Evolutionary conservation across 2,888 invertebrate genomes (phyloP).

Genomic region (Norana najaformis): DNA sequence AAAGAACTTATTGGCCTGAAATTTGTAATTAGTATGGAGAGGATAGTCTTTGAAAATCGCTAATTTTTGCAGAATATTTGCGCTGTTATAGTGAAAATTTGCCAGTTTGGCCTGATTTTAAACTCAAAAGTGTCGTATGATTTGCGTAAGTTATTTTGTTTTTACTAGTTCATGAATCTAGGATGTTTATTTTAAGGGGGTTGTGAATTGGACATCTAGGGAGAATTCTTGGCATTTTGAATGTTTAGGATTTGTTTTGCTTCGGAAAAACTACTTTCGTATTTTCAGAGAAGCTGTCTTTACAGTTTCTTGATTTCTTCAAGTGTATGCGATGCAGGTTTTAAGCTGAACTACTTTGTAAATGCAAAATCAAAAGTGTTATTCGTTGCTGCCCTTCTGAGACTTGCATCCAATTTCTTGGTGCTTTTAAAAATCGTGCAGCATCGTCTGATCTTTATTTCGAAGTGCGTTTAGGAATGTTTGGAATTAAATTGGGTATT

Average conservation of each 20-base stretch:
- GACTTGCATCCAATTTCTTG: neutral
- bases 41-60: neutral
- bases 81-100: too few relatives aligned
- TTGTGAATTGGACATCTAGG: neutral
- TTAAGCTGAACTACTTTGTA: neutral
- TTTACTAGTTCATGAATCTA: neutral
- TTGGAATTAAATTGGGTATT: neutral
- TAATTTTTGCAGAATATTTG: neutral
- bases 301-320: neutral
- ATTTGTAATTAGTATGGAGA: neutral
- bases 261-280: neutral
- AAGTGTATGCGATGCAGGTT: neutral
- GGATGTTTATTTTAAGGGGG: neutral
- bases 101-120: neutral
- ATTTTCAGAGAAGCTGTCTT: neutral
- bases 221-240: neutral
- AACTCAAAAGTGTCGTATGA: neutral
- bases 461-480: neutral
- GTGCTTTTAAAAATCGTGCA: neutral
- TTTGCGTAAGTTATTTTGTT: neutral
- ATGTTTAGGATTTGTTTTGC: neutral
- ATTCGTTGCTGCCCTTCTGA: too few relatives aligned
- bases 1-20: neutral
- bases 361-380: neutral
- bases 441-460: neutral